phyloP scores from a whole-genome alignment of 2,113 vertebrate genomes.

The Paratilapia polleni region DNA sequence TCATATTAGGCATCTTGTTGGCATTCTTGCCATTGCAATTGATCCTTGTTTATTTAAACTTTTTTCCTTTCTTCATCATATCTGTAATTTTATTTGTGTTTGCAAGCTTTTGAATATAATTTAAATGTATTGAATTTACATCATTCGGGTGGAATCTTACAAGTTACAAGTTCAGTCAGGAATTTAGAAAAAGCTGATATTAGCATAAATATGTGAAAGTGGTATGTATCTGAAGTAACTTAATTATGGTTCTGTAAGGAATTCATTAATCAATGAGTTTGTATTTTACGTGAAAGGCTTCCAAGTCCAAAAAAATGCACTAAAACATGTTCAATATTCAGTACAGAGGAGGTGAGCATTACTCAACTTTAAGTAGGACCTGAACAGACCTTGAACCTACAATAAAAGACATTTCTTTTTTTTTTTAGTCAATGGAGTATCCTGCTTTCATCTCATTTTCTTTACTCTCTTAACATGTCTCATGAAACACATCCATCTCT shows the following conservation, averaged over 20 bases:
- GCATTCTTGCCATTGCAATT: not conserved
- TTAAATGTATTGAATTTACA: not conserved
- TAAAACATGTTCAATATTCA: not conserved
- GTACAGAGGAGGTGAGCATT: not conserved
- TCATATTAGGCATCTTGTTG: not conserved
- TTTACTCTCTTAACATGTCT: not conserved
- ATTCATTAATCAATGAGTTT: not conserved
- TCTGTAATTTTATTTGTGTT: not conserved
- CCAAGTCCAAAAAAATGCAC: not conserved
- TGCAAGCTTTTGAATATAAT: not conserved
- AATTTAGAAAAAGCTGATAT: not conserved
- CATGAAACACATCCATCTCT: slow-evolving; percentile 1
- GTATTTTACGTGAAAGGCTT: not conserved
- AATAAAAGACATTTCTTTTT: not conserved
- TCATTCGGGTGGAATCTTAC: not conserved
- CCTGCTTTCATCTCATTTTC: slow-evolving; percentile 4
- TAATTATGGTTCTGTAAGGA: not conserved
- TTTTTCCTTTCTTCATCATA: too few species aligned
- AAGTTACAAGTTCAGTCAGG: too few species aligned
- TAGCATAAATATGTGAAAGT: not conserved
- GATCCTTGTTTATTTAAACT: too few species aligned
- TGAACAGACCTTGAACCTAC: not conserved
- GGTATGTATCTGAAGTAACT: not conserved
- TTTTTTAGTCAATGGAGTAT: not conserved
- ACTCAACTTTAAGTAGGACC: not conserved